These are phyloP conservation scores for Disparrhopalites patrizii DNA, from an alignment of 2,888 invertebrate species.

Conservation along the genomic window DNA sequence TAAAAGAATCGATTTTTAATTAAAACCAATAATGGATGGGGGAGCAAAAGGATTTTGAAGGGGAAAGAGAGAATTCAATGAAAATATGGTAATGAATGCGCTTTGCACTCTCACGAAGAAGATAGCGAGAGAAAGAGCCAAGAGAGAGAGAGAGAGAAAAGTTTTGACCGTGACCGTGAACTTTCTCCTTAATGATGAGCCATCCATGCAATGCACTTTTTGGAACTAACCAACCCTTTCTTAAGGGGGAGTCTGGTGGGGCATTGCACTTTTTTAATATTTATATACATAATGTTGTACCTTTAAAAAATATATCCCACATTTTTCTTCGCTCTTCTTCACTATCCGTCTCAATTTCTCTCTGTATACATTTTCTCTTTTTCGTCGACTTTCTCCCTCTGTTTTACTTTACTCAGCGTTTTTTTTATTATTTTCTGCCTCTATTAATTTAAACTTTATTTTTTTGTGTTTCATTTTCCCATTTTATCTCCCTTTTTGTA, in stretches of 20 bases:
- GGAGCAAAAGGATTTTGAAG: conserved; percentile 1
- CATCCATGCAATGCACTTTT: conserved; percentile 9
- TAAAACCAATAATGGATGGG: conserved; percentile 24
- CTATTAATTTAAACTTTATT: no score
- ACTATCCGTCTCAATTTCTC: conserved; percentile 22
- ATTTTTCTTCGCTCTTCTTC: conserved; percentile 23
- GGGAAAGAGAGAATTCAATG: conserved; percentile 10
- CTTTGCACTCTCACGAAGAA: no score
- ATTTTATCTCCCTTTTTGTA: no score
- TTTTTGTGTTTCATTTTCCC: no score
- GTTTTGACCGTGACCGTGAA: conserved; percentile 26
- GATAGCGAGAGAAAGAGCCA: no score
- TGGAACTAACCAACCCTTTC: neutral
- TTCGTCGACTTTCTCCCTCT: neutral
- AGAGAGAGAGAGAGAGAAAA: conserved; percentile 8
- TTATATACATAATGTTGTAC: no score
- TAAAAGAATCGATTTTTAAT: conserved; percentile 24
- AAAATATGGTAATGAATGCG: conserved; percentile 21
- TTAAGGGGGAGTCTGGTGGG: no score
- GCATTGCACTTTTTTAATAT: no score
- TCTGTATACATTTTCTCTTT: no score
- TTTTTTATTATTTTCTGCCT: no score
- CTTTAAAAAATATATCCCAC: conserved; percentile 14
- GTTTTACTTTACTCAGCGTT: neutral
- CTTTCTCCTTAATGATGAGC: conserved; percentile 16